Conservation (phyloP, 1,140 invertebrate genomes). For the Euglossa dilemma region DNA sequence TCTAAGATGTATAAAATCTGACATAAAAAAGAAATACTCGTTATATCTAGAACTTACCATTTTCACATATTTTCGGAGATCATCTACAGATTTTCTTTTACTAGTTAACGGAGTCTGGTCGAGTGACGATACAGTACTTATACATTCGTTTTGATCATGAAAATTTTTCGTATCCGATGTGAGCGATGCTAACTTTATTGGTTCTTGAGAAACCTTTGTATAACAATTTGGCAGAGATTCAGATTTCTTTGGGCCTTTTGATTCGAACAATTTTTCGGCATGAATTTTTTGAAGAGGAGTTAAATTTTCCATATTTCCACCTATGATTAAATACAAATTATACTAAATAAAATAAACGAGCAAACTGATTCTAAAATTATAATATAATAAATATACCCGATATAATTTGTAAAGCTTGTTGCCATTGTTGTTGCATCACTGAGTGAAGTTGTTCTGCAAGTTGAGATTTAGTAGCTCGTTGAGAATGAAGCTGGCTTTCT, state of each 20-base stretch:
- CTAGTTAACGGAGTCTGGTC: slow-evolving; percentile 72
- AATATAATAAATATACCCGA: slow-evolving; percentile 76
- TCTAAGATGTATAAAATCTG: slow-evolving; percentile 58
- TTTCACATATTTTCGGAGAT: slow-evolving; percentile 78
- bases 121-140: slow-evolving; percentile 70
- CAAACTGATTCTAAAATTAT: not conserved
- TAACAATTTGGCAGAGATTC: slow-evolving; percentile 70
- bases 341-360: not conserved
- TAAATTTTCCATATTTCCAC: slow-evolving; percentile 74
- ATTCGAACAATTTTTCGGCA: slow-evolving; percentile 75
- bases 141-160: slow-evolving; percentile 71
- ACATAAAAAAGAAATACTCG: not conserved
- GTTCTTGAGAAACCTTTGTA: slow-evolving; percentile 66
- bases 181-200: slow-evolving; percentile 66
- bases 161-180: slow-evolving; percentile 49
- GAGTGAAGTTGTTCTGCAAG: slow-evolving; percentile 88
- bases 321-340: slow-evolving; percentile 46
- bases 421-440: slow-evolving; percentile 91
- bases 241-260: slow-evolving; percentile 67
- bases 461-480: slow-evolving; percentile 84
- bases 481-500: slow-evolving; percentile 84
- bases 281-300: slow-evolving; percentile 71
- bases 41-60: slow-evolving; percentile 68
- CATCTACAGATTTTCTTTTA: slow-evolving; percentile 74
- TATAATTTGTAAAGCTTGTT: slow-evolving; percentile 88